Evolutionary conservation across 2,113 vertebrate genomes (phyloP).

Genomic region (Pachycephala philippinensis): DNA sequence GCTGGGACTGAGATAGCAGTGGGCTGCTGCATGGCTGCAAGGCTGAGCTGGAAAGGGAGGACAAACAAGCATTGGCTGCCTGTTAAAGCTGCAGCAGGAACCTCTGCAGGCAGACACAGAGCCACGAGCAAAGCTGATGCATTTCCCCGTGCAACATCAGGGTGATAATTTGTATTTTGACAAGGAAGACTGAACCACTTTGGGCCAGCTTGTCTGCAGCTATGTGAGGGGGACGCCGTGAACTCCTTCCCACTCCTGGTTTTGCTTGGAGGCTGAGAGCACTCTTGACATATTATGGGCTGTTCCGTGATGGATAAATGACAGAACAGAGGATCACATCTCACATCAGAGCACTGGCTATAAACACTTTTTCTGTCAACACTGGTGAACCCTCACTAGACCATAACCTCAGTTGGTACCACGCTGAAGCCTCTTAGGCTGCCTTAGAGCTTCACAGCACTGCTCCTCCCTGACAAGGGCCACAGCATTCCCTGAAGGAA

Average conservation of each 20-base stretch:
- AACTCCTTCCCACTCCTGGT: background rate
- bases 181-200: background rate
- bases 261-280: background rate
- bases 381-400: background rate
- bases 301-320: background rate
- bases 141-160: background rate
- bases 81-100: background rate
- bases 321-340: background rate
- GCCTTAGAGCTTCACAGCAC: background rate
- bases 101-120: background rate
- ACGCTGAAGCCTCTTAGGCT: background rate
- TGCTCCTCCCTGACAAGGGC: background rate
- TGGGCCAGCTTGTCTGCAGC: background rate
- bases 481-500: background rate
- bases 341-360: background rate
- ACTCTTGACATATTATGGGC: background rate
- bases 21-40: background rate
- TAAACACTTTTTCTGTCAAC: background rate
- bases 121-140: background rate
- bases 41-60: background rate
- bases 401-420: background rate
- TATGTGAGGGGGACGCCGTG: background rate
- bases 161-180: background rate
- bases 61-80: background rate
- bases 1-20: accelerated